Evolutionary conservation across 2,888 invertebrate species (phyloP), one percentile per base, ranked within the genome.

Genomic region (Brachypterus glaber): DNA sequence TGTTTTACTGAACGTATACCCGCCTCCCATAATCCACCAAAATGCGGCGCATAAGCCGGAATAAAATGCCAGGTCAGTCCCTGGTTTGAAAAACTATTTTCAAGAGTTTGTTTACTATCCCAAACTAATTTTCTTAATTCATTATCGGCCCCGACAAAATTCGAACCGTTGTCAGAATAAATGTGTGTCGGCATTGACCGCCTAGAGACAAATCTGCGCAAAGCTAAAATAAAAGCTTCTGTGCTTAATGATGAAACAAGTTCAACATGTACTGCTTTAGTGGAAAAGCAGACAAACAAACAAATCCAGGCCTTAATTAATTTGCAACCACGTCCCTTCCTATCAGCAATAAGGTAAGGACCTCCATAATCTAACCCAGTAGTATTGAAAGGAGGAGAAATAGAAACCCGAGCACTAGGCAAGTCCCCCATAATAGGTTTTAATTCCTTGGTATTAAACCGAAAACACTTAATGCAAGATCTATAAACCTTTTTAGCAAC

Each of bases 281-380:
- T 51, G 3, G 36, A 33, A 14, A 49, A 40, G 21, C 52, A 51
- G 4, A 52, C 37, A 39, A 51, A 51, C 7, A 50, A 16, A 27
- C 39, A 43, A 15, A 47, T 30, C 13, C 44, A 51, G 1, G 41
- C 33, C 30, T 50, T 50, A 3, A 29, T 31, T 12, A 21, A 29
- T 31, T 40, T 45, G 3, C 24, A 21, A 4, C 35, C 41, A 11
- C 49, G 30, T 16, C 39, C 31, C 17, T 42, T 33, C 1, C 43
- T 26, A 18, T 40, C 36, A 27, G 40, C 44, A 26, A 51, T 25
- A 3, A 34, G 21, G 26, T 47, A 40, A 7, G 48, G 48, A 9
- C 50, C 50, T 5, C 38, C 43, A 33, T 44, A 52, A 34, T 52
- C 50, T 8, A 51, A 37, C 3, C 45, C 50, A 7, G 34, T 29